A percentile compares a stretch with the other conserved stretches of the same genome.
Evolutionary conservation across 2,888 invertebrate species (phyloP).

Genomic region (Platypus cylindrus): DNA sequence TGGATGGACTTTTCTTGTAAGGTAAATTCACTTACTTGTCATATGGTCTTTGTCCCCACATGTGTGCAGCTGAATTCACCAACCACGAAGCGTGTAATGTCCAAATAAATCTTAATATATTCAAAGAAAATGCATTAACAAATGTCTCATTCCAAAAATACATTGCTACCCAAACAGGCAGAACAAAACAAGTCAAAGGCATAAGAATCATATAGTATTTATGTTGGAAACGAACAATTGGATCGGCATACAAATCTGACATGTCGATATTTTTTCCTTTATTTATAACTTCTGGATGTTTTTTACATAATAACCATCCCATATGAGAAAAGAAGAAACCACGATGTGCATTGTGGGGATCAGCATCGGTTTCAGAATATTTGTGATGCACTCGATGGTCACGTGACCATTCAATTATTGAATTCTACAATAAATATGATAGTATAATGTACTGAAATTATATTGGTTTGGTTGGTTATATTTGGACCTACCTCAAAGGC

Average conservation of each 20-base stretch:
- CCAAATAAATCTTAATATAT: slow-evolving; percentile 63
- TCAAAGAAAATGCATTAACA: slow-evolving; percentile 52
- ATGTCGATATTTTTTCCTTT: slow-evolving; percentile 80
- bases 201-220: slow-evolving; percentile 57
- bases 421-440: slow-evolving; percentile 40
- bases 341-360: slow-evolving; percentile 82
- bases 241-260: slow-evolving; percentile 70
- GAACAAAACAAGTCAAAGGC: slow-evolving; percentile 57
- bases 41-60: slow-evolving; percentile 63
- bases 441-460: too few relatives aligned
- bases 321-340: slow-evolving; percentile 96
- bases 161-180: slow-evolving; percentile 65
- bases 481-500: slow-evolving; percentile 68
- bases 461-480: too few relatives aligned
- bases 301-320: slow-evolving; percentile 84
- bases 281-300: slow-evolving; percentile 78
- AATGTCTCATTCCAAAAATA: slow-evolving; percentile 65
- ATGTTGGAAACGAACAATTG: slow-evolving; percentile 70
- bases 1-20: too few relatives aligned
- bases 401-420: slow-evolving; percentile 65
- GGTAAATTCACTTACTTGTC: slow-evolving; percentile 46
- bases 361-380: slow-evolving; percentile 85
- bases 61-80: slow-evolving; percentile 82
- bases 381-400: slow-evolving; percentile 85
- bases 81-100: slow-evolving; percentile 71